A percentile compares a stretch with the other conserved stretches of the same genome.
These are phyloP conservation scores for Drosophila borealis DNA, from an alignment of 2,888 invertebrate species.

Conservation along the genomic window DNA sequence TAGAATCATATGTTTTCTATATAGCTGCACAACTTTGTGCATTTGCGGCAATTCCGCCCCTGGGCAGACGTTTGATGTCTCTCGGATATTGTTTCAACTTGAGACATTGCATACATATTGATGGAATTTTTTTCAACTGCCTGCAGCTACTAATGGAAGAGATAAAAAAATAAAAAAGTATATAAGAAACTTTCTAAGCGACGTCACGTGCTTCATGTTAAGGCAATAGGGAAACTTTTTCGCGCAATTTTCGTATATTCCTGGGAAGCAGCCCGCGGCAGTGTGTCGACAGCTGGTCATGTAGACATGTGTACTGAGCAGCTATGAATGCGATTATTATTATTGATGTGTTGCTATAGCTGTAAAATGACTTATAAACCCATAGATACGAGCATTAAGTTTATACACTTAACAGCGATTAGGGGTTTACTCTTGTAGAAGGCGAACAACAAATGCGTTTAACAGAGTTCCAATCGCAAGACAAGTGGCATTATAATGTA, in stretches of 20 bases:
- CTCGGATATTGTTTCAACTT: constrained; percentile 61
- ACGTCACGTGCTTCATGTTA: constrained; percentile 38
- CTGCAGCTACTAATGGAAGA: constrained; percentile 37
- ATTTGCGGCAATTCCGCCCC: constrained; percentile 17
- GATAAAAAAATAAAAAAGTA: constrained; percentile 24
- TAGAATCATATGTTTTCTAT: no score
- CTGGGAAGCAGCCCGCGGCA: constrained; percentile 35
- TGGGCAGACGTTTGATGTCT: constrained; percentile 30
- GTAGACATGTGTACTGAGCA: constrained; percentile 46
- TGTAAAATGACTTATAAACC: constrained; percentile 2
- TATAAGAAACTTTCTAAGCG: constrained; percentile 37
- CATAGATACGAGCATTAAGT: neutral
- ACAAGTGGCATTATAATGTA: neutral
- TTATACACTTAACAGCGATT: constrained; percentile 19
- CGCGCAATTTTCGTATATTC: constrained; percentile 1
- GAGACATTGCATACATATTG: constrained; percentile 64
- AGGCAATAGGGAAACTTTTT: constrained; percentile 47
- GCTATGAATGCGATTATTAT: constrained; percentile 41
- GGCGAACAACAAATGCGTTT: no score
- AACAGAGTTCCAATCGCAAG: neutral
- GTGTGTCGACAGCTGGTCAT: constrained; percentile 62
- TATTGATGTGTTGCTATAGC: constrained; percentile 28
- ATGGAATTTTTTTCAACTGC: constrained; percentile 33
- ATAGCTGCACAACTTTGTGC: constrained; percentile 24
- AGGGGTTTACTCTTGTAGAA: neutral